phyloP scores from a whole-genome alignment of 2,888 invertebrate species.

The Beris chalybata region DNA sequence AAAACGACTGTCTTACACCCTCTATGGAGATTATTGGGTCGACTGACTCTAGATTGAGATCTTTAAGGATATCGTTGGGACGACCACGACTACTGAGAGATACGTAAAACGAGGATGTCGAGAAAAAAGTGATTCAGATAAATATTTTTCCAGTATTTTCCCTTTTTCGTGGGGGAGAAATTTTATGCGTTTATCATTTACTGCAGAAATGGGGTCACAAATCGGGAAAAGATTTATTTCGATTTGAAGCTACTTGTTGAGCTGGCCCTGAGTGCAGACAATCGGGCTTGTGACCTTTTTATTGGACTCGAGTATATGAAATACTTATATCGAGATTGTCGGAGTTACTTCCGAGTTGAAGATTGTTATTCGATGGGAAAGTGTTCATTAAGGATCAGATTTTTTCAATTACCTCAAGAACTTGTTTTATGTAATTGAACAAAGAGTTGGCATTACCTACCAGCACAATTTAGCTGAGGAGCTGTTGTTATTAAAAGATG shows the following conservation, averaged over 20 bases:
- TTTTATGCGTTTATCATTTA: constrained; percentile 30
- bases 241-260: constrained; percentile 28
- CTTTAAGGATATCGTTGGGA: too few relatives aligned
- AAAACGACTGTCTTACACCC: constrained; percentile 38
- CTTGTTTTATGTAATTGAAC: too few relatives aligned
- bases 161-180: constrained; percentile 9
- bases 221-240: constrained; percentile 18
- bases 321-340: not conserved
- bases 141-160: constrained; percentile 5
- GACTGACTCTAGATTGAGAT: not conserved
- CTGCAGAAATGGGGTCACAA: constrained; percentile 27
- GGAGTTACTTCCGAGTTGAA: constrained; percentile 7
- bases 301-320: not conserved
- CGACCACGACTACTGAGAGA: too few relatives aligned
- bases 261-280: constrained; percentile 6
- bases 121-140: not conserved
- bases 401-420: too few relatives aligned
- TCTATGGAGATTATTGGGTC: constrained; percentile 26
- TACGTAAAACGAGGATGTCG: too few relatives aligned
- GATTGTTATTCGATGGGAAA: too few relatives aligned
- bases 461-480: too few relatives aligned
- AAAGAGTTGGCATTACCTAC: too few relatives aligned
- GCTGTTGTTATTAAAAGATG: too few relatives aligned
- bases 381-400: too few relatives aligned
- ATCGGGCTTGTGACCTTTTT: constrained; percentile 12